These are phyloP conservation scores for Alligator sinensis DNA, from an alignment of 2,113 vertebrate species.

Conservation along the genomic window DNA sequence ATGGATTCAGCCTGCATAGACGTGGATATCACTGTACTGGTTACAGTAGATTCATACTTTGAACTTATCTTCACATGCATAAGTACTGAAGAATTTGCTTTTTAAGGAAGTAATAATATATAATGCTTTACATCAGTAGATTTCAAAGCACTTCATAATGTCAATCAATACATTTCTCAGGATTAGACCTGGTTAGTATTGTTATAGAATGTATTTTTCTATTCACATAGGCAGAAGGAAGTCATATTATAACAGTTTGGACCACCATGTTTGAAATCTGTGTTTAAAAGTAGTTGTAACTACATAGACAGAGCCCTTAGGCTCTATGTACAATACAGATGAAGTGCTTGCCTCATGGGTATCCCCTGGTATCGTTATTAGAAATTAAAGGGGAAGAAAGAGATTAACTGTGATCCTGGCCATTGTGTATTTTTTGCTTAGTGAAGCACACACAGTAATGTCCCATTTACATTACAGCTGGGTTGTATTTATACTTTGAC, in stretches of 20 bases:
- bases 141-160: not conserved
- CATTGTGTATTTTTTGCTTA: not conserved
- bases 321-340: not conserved
- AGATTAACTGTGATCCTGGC: not conserved
- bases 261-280: not conserved
- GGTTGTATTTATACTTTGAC: no score
- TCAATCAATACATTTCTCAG: not conserved
- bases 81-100: not conserved
- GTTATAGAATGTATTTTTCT: not conserved
- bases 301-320: not conserved
- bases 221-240: not conserved
- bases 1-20: no score
- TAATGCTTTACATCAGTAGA: not conserved
- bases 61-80: constrained; percentile 10
- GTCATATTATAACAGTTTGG: not conserved
- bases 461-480: not conserved
- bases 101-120: not conserved
- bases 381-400: not conserved
- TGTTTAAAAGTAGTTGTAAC: not conserved
- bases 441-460: not conserved
- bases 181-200: constrained; percentile 13
- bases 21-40: not conserved
- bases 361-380: not conserved
- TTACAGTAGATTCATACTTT: constrained; percentile 24
- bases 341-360: not conserved